Percentiles rank a stretch among this genome's conserved stretches.
phyloP scores from a whole-genome alignment of 2,888 invertebrate genomes.

The Eristalinus aeneus region DNA sequence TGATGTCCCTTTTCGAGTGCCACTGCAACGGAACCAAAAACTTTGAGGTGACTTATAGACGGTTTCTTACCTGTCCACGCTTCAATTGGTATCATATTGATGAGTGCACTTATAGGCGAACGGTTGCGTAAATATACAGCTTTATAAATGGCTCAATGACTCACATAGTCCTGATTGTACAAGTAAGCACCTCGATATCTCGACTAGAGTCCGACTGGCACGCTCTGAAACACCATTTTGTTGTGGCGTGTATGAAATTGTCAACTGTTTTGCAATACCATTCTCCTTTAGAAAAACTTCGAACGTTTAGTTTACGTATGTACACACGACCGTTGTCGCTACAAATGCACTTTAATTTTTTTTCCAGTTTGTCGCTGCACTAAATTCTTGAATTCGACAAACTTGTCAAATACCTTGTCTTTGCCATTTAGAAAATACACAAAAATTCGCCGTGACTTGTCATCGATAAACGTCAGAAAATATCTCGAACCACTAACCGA shows the following conservation, averaged over 20 bases:
- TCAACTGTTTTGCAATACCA: conserved; percentile 63
- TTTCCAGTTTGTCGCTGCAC: conserved; percentile 43
- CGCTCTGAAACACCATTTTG: conserved; percentile 72
- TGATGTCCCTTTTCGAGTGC: conserved; percentile 23
- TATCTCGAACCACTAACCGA: conserved; percentile 44
- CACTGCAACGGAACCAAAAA: conserved; percentile 47
- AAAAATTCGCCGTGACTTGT: conserved; percentile 39
- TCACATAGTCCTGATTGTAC: conserved; percentile 18
- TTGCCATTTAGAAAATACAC: conserved; percentile 45
- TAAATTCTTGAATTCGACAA: conserved; percentile 45
- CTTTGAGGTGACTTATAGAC: conserved; percentile 27
- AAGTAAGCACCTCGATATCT: conserved; percentile 50
- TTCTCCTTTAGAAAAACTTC: conserved; percentile 42
- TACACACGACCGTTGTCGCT: conserved; percentile 56
- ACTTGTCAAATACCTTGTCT: conserved; percentile 49
- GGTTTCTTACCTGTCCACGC: conserved; percentile 44
- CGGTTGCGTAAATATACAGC: conserved; percentile 51
- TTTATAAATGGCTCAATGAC: conserved; percentile 26
- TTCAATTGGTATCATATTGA: conserved; percentile 38
- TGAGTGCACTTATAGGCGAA: conserved; percentile 26
- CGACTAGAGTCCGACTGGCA: conserved; percentile 62
- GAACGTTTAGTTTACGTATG: conserved; percentile 42
- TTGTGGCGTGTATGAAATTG: conserved; percentile 69
- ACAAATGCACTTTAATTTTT: conserved; percentile 47
- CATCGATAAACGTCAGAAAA: conserved; percentile 62